Conservation (phyloP, 2,113 vertebrate species). For the Hemibagrus wyckioides region DNA sequence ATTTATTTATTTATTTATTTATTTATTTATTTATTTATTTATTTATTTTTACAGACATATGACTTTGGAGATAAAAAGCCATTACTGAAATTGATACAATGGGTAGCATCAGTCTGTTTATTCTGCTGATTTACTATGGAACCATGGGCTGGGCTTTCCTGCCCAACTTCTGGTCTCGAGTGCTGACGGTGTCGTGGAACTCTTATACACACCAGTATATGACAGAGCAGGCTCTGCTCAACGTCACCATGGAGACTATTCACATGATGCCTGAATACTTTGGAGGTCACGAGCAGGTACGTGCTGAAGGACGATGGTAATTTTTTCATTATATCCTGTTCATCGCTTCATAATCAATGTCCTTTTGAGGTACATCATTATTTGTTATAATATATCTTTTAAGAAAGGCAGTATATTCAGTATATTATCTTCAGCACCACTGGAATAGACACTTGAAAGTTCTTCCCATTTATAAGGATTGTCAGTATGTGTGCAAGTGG, state of each 20-base stretch:
- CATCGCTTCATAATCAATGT: neutral
- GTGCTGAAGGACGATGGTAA: neutral
- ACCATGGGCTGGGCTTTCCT: conserved; percentile 74
- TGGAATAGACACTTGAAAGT: neutral
- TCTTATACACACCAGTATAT: conserved; percentile 84
- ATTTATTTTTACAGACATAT: neutral
- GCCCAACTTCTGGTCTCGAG: conserved; percentile 81
- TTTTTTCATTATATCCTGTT: neutral
- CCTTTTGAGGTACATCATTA: neutral
- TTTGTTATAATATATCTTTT: neutral
- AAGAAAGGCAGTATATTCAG: neutral
- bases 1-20: too few relatives aligned
- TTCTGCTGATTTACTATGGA: conserved; percentile 58
- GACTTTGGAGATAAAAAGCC: conserved; percentile 29
- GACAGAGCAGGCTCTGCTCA: conserved; percentile 78
- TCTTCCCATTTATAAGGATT: neutral
- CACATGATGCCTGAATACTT: conserved; percentile 22
- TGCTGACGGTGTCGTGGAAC: conserved; percentile 76
- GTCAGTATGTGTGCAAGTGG: neutral
- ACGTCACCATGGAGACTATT: conserved; percentile 74
- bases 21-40: neutral
- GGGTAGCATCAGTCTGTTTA: conserved; percentile 46
- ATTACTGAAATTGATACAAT: conserved; percentile 16
- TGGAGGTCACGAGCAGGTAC: conserved; percentile 58
- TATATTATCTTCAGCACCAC: neutral